These are phyloP conservation scores for Zaprionus obscuricornis DNA, from an alignment of 2,888 invertebrate species.

Conservation along the genomic window DNA sequence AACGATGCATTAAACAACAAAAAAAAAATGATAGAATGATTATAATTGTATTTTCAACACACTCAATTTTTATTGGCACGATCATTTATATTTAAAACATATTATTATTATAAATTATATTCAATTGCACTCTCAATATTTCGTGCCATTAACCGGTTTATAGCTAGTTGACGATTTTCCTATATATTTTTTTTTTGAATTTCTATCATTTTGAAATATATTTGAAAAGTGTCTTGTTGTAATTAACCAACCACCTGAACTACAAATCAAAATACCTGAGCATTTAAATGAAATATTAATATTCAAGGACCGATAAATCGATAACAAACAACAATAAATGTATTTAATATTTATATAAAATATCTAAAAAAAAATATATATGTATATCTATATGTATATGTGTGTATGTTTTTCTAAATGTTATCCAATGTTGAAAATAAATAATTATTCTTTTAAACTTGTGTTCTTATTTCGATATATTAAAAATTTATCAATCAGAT, in stretches of 20 bases:
- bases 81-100: slow-evolving; percentile 22
- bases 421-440: slow-evolving; percentile 78
- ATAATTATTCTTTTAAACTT: slow-evolving; percentile 69
- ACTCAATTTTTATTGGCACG: slow-evolving; percentile 39
- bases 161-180: slow-evolving; percentile 30
- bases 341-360: slow-evolving; percentile 58
- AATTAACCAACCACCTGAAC: slow-evolving; percentile 71
- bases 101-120: slow-evolving; percentile 4
- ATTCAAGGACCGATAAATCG: slow-evolving; percentile 49
- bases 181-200: slow-evolving; percentile 20
- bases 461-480: slow-evolving; percentile 38
- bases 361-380: no score
- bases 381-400: slow-evolving; percentile 41
- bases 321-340: slow-evolving; percentile 32
- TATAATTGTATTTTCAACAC: no score
- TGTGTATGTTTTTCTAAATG: slow-evolving; percentile 48
- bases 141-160: slow-evolving; percentile 58
- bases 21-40: slow-evolving; percentile 57
- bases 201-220: slow-evolving; percentile 21
- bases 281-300: slow-evolving; percentile 63
- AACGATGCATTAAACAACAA: slow-evolving; percentile 16
- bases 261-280: slow-evolving; percentile 56
- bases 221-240: slow-evolving; percentile 50
- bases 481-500: not conserved
- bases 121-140: slow-evolving; percentile 45